Evolutionary conservation across 2,888 invertebrate genomes (phyloP), one percentile per base, ranked within the genome.

Genomic region (Lasioglossum villosulum): DNA sequence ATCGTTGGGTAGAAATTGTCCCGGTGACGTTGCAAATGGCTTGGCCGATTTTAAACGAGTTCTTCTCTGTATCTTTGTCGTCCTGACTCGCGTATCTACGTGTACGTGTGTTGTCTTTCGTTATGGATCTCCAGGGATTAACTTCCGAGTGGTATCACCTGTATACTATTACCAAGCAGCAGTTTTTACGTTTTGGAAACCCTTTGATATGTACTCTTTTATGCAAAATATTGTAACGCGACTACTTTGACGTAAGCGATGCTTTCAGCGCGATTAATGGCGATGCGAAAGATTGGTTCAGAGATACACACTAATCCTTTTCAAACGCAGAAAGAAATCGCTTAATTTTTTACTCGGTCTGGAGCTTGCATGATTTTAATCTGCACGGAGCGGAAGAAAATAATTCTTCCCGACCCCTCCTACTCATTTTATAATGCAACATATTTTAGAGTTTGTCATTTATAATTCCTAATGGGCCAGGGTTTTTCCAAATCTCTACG

Each of bases 21-120:
- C 84, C 80, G 83, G 90, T 90, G 88, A 90, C 87, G 78, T 90
- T 88, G 88, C 87, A 87, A 90, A 90, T 84, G 80, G 89, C 63
- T 72, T 78, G 73, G 76, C 48, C 85, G 87, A 85, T 87, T 85
- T 73, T 78, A 73, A 76, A 71, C 86, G 76, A 77, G 56, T 77
- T 73, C 80, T 79, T 76, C 52, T 19, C 14, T 66, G 66, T 66
- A 19, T 66, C 34, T 66, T 66, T 34, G 48, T 52, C 48, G 19
- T 6, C 2, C 30, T 30, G 3, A 30, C 30, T 16, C 16, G 30
- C 34, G 5, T 34, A 34, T 34, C 16, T 30, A 6, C 66, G 8
- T 8, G 30, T 3, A n/a, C 10, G n/a, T 52, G 52, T n/a, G 23
- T n/a, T 52, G 59, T 23, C 23, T 4, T 66, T 19, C 8, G 34